A percentile compares a stretch with the other conserved stretches of the same genome.
These are phyloP conservation scores for Drosophila lacicola DNA, from an alignment of 2,888 invertebrate genomes.

Conservation along the genomic window DNA sequence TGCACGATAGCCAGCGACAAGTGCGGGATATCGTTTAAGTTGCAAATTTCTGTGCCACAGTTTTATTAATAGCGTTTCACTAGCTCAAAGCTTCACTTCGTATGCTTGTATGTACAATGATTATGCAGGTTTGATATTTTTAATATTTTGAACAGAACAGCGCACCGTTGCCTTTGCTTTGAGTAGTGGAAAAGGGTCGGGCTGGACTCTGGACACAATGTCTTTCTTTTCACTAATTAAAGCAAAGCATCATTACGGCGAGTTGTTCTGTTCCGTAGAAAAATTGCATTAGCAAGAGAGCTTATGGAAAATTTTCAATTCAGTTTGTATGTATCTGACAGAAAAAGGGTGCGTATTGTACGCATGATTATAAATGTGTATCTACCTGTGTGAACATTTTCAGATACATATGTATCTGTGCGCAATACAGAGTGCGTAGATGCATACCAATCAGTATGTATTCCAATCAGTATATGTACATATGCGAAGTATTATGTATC, in stretches of 20 bases:
- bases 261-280: neutral
- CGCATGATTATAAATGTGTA: too few relatives aligned
- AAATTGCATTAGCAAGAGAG: too few relatives aligned
- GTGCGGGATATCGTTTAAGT: conserved; percentile 47
- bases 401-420: too few relatives aligned
- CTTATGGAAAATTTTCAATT: too few relatives aligned
- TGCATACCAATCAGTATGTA: too few relatives aligned
- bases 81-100: neutral
- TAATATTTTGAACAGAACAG: conserved; percentile 3
- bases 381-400: too few relatives aligned
- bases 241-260: conserved; percentile 20
- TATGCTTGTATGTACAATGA: too few relatives aligned
- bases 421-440: too few relatives aligned
- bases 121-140: neutral
- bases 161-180: conserved; percentile 20
- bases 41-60: conserved; percentile 32
- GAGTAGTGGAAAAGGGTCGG: conserved; percentile 15
- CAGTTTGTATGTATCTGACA: too few relatives aligned
- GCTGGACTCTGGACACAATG: conserved; percentile 21
- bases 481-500: too few relatives aligned
- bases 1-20: conserved; percentile 50
- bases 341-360: neutral
- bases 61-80: neutral
- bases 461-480: too few relatives aligned
- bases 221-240: conserved; percentile 23